Percentiles rank a stretch among this genome's conserved stretches.
Evolutionary conservation across 2,797 vertebrate genomes (phyloP).

Genomic region (Lateolabrax maculatus): DNA sequence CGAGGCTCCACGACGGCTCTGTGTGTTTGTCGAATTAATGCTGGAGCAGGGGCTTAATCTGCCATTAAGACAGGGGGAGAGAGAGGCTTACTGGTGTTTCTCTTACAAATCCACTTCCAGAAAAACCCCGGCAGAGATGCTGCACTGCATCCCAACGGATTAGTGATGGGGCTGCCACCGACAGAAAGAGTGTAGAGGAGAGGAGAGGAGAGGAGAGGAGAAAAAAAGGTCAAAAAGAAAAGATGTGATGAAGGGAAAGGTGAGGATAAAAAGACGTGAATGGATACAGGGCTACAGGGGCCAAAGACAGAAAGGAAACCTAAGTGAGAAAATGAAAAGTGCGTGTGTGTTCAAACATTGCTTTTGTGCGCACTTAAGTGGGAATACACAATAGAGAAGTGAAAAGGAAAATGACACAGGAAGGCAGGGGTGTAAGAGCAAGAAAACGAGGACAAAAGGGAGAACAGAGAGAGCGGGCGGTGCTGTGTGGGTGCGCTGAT

Average conservation of each 20-base stretch:
- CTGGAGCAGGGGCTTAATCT: conserved; percentile 80
- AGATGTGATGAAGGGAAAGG: conserved; percentile 33
- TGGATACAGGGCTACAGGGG: conserved; percentile 10
- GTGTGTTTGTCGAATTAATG: conserved; percentile 80
- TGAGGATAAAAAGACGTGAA: conserved; percentile 28
- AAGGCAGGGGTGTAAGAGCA: conserved; percentile 50
- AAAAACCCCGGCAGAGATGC: conserved; percentile 72
- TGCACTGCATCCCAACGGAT: conserved; percentile 75
- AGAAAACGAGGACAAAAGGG: conserved; percentile 41
- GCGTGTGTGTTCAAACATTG: conserved; percentile 27
- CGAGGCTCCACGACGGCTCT: conserved; percentile 47
- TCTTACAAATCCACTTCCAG: conserved; percentile 86
- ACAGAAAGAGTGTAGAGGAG: conserved; percentile 18
- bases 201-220: background rate
- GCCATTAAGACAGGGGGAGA: conserved; percentile 81
- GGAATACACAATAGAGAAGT: conserved; percentile 44
- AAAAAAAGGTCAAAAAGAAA: conserved; percentile 40
- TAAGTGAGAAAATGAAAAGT: conserved; percentile 17
- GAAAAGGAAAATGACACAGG: conserved; percentile 56
- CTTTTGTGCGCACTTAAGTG: conserved; percentile 21
- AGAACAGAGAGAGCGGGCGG: conserved; percentile 26
- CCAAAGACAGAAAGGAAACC: background rate
- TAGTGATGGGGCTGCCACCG: conserved; percentile 57
- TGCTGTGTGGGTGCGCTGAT: conserved; percentile 55
- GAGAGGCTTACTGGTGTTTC: conserved; percentile 84